A percentile compares a stretch with the other conserved stretches of the same genome.
Evolutionary conservation across 35 echinoderm and acorn worm species (phyloP).

Genomic region (Stichopus chloronotus): DNA sequence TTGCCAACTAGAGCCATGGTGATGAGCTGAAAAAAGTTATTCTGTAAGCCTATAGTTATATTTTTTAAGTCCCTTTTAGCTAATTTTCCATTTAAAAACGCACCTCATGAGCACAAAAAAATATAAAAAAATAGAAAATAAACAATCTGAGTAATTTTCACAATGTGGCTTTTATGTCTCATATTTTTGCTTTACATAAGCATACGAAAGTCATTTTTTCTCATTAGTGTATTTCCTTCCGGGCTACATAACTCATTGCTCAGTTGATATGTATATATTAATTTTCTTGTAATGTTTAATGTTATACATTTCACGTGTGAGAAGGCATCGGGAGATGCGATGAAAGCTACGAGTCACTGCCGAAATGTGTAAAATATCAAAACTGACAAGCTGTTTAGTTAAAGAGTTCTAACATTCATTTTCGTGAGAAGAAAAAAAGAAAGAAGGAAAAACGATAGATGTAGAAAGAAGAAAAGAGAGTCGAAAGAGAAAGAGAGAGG

Average conservation of each 20-base stretch:
- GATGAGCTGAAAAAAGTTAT: no score
- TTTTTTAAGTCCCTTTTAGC: no score
- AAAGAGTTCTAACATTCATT: not conserved
- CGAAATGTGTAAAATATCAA: not conserved
- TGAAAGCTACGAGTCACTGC: not conserved
- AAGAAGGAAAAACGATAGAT: not conserved
- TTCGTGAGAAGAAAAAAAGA: not conserved
- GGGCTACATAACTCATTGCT: not conserved
- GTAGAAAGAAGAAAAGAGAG: not conserved
- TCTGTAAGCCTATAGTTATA: no score
- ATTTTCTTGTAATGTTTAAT: not conserved
- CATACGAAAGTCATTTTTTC: not conserved
- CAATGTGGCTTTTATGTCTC: no score
- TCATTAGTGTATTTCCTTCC: not conserved
- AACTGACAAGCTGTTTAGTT: not conserved
- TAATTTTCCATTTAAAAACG: no score
- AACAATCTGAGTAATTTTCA: no score
- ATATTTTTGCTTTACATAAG: no score
- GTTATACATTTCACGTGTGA: not conserved
- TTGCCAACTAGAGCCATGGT: no score
- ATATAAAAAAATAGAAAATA: no score
- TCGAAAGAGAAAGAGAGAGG: not conserved
- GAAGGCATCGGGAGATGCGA: not conserved
- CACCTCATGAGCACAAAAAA: no score
- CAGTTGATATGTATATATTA: not conserved